phyloP scores from a whole-genome alignment of 2,113 vertebrate genomes.

The Rhadina sibilatrix region DNA sequence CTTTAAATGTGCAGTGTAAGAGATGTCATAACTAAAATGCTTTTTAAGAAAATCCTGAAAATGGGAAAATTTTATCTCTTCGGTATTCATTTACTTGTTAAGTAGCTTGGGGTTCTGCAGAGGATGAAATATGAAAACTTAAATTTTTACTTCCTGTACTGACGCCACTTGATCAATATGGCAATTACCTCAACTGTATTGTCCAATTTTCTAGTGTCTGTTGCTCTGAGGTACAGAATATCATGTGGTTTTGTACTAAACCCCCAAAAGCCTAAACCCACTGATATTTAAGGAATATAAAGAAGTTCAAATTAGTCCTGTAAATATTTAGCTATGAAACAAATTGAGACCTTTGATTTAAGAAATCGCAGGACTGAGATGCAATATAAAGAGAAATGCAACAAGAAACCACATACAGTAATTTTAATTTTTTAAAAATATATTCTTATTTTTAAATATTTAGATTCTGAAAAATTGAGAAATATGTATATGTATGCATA shows the following conservation, averaged over 20 bases:
- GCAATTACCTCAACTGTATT: background rate
- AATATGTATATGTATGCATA: background rate
- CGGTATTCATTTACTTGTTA: background rate
- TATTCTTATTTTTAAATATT: background rate
- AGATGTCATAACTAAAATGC: background rate
- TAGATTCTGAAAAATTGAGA: background rate
- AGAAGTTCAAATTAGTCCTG: background rate
- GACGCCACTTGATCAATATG: background rate
- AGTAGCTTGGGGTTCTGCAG: background rate
- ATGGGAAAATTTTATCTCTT: background rate
- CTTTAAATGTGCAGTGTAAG: background rate
- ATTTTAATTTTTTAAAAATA: fast-evolving
- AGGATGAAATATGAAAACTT: background rate
- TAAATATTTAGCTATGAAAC: background rate
- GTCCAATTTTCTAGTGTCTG: background rate
- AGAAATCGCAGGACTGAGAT: background rate
- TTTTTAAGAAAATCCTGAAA: background rate
- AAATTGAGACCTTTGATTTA: background rate
- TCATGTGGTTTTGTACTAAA: background rate
- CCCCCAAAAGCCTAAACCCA: background rate
- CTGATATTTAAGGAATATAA: background rate
- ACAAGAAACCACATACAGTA: fast-evolving
- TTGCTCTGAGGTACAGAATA: background rate
- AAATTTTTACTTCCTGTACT: background rate
- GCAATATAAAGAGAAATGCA: background rate